Conservation (phyloP, 37 sponge, comb jelly and placozoan genomes). For the Geodia barretti region DNA sequence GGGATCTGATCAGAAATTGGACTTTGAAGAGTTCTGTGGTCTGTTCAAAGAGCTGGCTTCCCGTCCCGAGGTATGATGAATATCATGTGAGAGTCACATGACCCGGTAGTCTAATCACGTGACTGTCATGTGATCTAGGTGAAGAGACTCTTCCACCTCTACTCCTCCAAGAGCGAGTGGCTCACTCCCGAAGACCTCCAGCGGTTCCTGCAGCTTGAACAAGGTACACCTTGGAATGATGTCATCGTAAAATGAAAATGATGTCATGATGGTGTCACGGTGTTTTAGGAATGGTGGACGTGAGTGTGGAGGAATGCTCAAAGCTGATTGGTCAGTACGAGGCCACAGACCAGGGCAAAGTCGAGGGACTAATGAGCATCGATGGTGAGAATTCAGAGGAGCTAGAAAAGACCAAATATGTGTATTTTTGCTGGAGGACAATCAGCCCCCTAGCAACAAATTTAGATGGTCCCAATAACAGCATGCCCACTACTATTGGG, state of each 20-base stretch:
- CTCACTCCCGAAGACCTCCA: constrained; percentile 51
- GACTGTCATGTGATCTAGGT: constrained; percentile 5
- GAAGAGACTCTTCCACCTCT: constrained; percentile 29
- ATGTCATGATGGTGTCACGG: not conserved
- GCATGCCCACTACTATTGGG: too few species aligned
- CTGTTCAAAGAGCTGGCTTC: constrained; percentile 54
- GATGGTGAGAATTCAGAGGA: not conserved
- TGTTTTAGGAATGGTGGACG: constrained; percentile 6
- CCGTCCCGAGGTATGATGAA: constrained; percentile 18
- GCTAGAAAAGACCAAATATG: not conserved
- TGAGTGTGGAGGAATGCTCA: constrained; percentile 35
- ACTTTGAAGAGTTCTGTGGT: constrained; percentile 51
- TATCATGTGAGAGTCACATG: not conserved
- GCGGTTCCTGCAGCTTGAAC: constrained; percentile 49
- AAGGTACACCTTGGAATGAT: constrained; percentile 7
- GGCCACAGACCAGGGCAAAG: constrained; percentile 52
- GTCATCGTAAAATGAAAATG: not conserved
- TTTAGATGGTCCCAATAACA: too few species aligned
- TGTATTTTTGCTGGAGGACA: too few species aligned
- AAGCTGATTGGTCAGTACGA: constrained; percentile 47
- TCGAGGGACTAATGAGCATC: not conserved
- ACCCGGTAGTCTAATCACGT: not conserved
- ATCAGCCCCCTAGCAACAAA: too few species aligned
- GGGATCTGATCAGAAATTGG: constrained; percentile 38
- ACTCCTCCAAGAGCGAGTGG: constrained; percentile 53